Conservation (phyloP, 37 sponge, comb jelly and placozoan genomes). For the Geodia barretti region DNA sequence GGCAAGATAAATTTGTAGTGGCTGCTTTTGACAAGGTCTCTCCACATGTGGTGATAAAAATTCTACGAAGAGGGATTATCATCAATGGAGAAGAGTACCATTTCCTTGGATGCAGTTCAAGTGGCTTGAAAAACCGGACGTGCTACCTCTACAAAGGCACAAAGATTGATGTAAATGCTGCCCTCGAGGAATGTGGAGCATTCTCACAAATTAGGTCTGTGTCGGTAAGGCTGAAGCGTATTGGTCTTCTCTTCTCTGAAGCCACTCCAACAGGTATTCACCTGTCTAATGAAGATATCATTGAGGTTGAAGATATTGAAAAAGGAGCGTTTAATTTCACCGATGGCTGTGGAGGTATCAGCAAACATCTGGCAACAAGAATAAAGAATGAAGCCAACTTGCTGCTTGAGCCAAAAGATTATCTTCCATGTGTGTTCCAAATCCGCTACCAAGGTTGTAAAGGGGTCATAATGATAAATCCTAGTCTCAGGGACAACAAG, state of each 20-base stretch:
- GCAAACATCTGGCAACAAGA: constrained; percentile 35
- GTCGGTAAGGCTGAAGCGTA: constrained; percentile 69
- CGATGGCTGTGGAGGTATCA: constrained; percentile 84
- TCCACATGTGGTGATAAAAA: neutral
- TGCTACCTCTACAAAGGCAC: constrained; percentile 68
- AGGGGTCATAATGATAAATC: constrained; percentile 64
- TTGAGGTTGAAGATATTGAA: constrained; percentile 58
- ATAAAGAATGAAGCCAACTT: constrained; percentile 18
- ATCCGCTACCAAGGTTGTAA: constrained; percentile 82
- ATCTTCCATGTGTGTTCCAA: constrained; percentile 76
- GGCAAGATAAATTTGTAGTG: constrained; percentile 17
- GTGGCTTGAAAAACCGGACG: constrained; percentile 64
- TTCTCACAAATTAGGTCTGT: constrained; percentile 50
- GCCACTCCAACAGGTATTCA: constrained; percentile 38
- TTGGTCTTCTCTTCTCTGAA: constrained; percentile 79
- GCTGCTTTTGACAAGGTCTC: constrained; percentile 14
- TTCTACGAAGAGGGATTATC: constrained; percentile 29
- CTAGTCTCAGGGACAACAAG: constrained; percentile 5
- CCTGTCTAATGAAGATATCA: constrained; percentile 34
- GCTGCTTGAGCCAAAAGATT: constrained; percentile 22
- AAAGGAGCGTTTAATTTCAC: constrained; percentile 54
- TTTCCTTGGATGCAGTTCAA: constrained; percentile 74
- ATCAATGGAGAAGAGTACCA: constrained; percentile 56
- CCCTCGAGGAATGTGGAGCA: constrained; percentile 52
- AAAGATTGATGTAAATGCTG: constrained; percentile 10